Conservation (phyloP, 1,140 invertebrate species). For the Pentalonia nigronervosa region DNA sequence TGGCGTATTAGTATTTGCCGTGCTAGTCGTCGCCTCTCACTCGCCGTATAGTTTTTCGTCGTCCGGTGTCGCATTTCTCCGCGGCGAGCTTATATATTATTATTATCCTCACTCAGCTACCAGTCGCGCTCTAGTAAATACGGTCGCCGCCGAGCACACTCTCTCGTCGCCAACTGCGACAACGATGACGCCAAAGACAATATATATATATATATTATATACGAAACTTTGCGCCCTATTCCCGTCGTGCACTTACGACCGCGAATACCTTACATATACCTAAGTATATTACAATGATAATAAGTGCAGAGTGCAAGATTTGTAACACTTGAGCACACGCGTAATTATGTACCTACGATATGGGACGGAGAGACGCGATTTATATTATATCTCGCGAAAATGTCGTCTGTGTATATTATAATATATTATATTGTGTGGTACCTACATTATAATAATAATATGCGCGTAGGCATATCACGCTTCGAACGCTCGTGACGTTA, state of each 20-base stretch:
- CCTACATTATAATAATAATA: too few relatives aligned
- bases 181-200: background rate
- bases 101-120: background rate
- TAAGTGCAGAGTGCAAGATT: background rate
- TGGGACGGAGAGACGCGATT: too few relatives aligned
- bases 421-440: too few relatives aligned
- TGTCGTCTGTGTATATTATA: background rate
- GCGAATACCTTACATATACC: background rate
- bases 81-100: background rate
- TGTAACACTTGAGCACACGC: background rate
- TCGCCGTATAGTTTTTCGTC: slow-evolving; percentile 10
- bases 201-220: background rate
- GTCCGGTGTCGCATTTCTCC: slow-evolving; percentile 42
- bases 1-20: background rate
- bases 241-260: background rate
- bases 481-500: too few relatives aligned
- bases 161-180: background rate
- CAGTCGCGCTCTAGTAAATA: slow-evolving; percentile 23
- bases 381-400: background rate
- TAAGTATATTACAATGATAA: background rate
- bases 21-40: background rate
- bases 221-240: background rate
- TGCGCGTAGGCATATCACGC: too few relatives aligned
- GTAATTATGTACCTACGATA: too few relatives aligned
- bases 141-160: too few relatives aligned